Conservation (phyloP, 2,113 vertebrate genomes). For the Percopsis transmontana region DNA sequence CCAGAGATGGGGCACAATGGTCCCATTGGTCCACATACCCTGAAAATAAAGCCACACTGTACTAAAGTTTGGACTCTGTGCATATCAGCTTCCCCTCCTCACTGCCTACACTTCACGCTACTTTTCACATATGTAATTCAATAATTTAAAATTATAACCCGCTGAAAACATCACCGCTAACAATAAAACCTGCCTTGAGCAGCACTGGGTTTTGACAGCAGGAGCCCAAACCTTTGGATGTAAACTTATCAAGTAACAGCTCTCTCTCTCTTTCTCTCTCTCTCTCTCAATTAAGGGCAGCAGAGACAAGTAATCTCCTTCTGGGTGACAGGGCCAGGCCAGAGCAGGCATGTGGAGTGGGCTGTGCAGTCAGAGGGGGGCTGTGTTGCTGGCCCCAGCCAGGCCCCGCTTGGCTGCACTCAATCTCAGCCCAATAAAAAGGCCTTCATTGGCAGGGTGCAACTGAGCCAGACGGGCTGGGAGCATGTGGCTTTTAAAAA, state of each 20-base stretch:
- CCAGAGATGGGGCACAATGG: constrained; percentile 51
- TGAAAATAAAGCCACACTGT: constrained; percentile 48
- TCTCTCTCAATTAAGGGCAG: constrained; percentile 77
- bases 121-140: constrained; percentile 6
- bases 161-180: constrained; percentile 55
- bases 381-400: constrained; percentile 60
- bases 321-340: constrained; percentile 71
- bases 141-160: constrained; percentile 10
- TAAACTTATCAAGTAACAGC: constrained; percentile 64
- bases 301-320: constrained; percentile 83
- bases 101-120: constrained; percentile 7
- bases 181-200: constrained; percentile 48
- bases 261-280: constrained; percentile 34
- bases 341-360: constrained; percentile 72
- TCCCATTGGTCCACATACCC: constrained; percentile 39
- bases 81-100: constrained; percentile 25
- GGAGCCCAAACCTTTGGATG: constrained; percentile 68
- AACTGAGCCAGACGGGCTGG: constrained; percentile 77
- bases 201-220: constrained; percentile 58
- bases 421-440: constrained; percentile 83
- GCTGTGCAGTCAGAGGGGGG: constrained; percentile 44
- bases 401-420: constrained; percentile 82
- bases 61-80: constrained; percentile 11
- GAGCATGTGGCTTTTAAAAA: constrained; percentile 77
- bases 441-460: constrained; percentile 79